Conservation (phyloP, 2,113 vertebrate genomes). For the Neoarius graeffei region DNA sequence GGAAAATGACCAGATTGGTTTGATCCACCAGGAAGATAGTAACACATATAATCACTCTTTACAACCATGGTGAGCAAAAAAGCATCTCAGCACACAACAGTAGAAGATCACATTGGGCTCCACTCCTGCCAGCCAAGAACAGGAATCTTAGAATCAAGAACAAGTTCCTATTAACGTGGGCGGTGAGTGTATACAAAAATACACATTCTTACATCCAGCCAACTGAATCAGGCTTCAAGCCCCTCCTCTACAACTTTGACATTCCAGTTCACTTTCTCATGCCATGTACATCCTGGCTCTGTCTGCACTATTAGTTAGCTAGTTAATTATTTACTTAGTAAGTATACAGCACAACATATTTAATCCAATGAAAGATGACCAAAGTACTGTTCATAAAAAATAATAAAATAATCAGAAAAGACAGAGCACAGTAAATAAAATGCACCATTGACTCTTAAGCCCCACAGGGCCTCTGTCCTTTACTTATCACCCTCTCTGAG, state of each 20-base stretch:
- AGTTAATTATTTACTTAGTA: neutral
- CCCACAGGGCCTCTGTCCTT: neutral
- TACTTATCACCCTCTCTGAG: neutral
- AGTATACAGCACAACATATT: neutral
- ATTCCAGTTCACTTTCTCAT: conserved; percentile 40
- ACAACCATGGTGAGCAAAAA: no score
- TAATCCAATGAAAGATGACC: neutral
- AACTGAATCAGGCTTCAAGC: conserved; percentile 55
- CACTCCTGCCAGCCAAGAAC: no score
- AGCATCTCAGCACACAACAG: no score
- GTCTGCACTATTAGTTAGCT: neutral
- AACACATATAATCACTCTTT: no score
- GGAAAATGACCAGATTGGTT: no score
- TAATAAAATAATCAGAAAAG: neutral
- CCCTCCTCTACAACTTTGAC: conserved; percentile 34
- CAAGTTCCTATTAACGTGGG: no score
- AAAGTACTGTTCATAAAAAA: neutral
- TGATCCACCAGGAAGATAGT: no score
- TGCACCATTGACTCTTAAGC: neutral
- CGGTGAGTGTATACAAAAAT: neutral
- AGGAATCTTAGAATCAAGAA: no score
- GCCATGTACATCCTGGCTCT: conserved; percentile 18
- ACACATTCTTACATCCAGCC: conserved; percentile 40
- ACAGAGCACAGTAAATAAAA: neutral
- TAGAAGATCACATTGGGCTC: no score